A percentile compares a stretch with the other conserved stretches of the same genome.
Evolutionary conservation across 2,888 invertebrate species (phyloP).

Genomic region (Linnaemya tessellans): DNA sequence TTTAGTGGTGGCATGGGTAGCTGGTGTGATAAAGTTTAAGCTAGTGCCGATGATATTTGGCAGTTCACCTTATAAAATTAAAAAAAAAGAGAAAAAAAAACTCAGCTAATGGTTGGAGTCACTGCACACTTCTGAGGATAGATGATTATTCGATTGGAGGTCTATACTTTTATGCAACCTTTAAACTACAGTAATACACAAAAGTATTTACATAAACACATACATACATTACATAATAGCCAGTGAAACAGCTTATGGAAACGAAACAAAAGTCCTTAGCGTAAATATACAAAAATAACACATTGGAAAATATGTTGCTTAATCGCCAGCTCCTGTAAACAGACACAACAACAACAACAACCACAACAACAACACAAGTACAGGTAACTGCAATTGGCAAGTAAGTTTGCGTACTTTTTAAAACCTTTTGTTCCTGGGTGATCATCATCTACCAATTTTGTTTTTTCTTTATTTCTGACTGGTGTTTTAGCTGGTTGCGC

Average conservation of each 20-base stretch:
- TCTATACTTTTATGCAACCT: constrained; percentile 43
- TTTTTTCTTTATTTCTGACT: not conserved
- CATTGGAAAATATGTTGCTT: constrained; percentile 56
- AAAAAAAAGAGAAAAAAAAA: constrained; percentile 21
- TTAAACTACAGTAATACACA: constrained; percentile 33
- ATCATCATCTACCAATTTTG: constrained; percentile 60
- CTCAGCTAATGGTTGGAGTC: constrained; percentile 35
- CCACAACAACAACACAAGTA: constrained; percentile 8
- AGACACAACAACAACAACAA: constrained; percentile 34
- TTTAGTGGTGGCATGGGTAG: constrained; percentile 28
- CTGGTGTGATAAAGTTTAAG: constrained; percentile 54
- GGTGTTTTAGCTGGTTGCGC: constrained; percentile 21
- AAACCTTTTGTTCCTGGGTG: constrained; percentile 62
- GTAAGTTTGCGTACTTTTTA: constrained; percentile 42
- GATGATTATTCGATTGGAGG: constrained; percentile 57
- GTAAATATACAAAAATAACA: constrained; percentile 26
- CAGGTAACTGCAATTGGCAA: constrained; percentile 15
- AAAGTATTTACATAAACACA: constrained; percentile 16
- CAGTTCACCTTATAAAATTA: constrained; percentile 47
- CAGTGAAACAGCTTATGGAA: constrained; percentile 61
- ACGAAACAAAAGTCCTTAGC: constrained; percentile 29
- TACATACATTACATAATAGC: constrained; percentile 66
- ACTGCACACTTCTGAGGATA: constrained; percentile 47
- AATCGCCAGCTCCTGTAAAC: constrained; percentile 70
- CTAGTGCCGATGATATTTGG: constrained; percentile 47